Percentiles rank a stretch among this genome's conserved stretches.
These are phyloP conservation scores for Litoditis marina DNA, from an alignment of 2,888 invertebrate genomes.

Conservation along the genomic window DNA sequence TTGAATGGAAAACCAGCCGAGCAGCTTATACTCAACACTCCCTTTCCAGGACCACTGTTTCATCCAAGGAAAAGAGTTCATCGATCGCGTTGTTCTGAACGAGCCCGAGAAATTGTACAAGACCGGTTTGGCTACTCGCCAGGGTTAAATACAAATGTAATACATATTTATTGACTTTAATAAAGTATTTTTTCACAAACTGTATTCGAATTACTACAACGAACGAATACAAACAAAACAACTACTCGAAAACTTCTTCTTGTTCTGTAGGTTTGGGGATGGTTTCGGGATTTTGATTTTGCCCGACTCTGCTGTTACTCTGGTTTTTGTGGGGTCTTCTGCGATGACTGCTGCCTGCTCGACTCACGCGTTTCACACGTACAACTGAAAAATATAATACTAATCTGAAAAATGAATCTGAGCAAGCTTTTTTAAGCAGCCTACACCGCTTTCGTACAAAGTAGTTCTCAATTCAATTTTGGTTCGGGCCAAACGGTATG, in stretches of 20 bases:
- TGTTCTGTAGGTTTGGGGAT: too few species aligned
- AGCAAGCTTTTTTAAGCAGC: too few species aligned
- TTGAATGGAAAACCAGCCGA: too few species aligned
- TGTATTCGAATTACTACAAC: too few species aligned
- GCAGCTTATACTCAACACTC: conserved; percentile 2
- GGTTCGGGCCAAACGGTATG: neutral
- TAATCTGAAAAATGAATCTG: too few species aligned
- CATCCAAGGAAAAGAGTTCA: conserved; percentile 59
- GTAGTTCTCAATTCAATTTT: neutral
- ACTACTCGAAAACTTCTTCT: too few species aligned
- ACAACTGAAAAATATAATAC: conserved; percentile 23
- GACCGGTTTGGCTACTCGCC: conserved; percentile 26
- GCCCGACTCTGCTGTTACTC: conserved; percentile 44
- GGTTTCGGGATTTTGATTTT: conserved; percentile 20
- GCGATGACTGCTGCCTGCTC: conserved; percentile 44
- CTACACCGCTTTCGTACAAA: too few species aligned
- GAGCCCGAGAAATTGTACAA: conserved; percentile 59
- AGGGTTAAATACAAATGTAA: too few species aligned
- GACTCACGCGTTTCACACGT: conserved; percentile 44
- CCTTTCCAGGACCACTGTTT: conserved; percentile 61
- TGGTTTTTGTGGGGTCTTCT: conserved; percentile 40
- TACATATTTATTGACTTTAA: too few species aligned
- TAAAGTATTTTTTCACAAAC: too few species aligned
- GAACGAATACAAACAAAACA: too few species aligned
- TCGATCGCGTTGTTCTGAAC: conserved; percentile 55